These are phyloP conservation scores for Acanthisitta chloris DNA, from an alignment of 2,113 vertebrate species.

Conservation along the genomic window DNA sequence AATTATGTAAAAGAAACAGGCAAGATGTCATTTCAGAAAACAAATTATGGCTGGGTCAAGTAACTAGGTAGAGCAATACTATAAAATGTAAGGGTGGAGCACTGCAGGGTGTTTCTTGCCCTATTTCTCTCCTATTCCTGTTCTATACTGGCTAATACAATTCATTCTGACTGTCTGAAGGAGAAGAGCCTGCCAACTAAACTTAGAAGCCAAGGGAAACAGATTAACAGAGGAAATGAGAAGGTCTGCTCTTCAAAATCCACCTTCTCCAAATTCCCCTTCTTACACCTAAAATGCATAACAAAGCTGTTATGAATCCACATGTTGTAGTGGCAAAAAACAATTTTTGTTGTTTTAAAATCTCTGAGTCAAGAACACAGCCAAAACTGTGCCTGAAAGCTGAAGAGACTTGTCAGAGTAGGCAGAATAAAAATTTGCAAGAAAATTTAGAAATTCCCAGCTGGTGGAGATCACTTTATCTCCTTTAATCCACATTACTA, in stretches of 20 bases:
- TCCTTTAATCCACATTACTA: not conserved
- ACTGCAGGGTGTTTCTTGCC: not conserved
- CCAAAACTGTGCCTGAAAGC: not conserved
- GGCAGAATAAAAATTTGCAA: not conserved
- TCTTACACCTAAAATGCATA: not conserved
- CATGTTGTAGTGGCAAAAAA: not conserved
- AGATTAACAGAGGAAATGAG: constrained; percentile 23
- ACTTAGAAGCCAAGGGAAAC: not conserved
- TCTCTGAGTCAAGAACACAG: not conserved
- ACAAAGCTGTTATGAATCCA: not conserved
- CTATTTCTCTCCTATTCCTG: not conserved
- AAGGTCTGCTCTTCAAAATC: not conserved
- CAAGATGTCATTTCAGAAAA: constrained; percentile 8
- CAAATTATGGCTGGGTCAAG: not conserved
- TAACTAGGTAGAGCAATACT: not conserved
- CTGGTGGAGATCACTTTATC: not conserved
- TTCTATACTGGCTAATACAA: not conserved
- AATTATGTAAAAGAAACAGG: not conserved
- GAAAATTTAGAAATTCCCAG: constrained; percentile 39
- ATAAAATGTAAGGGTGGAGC: not conserved
- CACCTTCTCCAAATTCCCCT: constrained; percentile 11
- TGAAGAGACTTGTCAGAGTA: not conserved
- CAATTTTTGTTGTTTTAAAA: not conserved
- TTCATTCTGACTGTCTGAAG: not conserved
- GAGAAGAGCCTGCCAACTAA: constrained; percentile 2